Evolutionary conservation across 2,888 invertebrate genomes (phyloP).

Genomic region (Criorhina ranunculi): DNA sequence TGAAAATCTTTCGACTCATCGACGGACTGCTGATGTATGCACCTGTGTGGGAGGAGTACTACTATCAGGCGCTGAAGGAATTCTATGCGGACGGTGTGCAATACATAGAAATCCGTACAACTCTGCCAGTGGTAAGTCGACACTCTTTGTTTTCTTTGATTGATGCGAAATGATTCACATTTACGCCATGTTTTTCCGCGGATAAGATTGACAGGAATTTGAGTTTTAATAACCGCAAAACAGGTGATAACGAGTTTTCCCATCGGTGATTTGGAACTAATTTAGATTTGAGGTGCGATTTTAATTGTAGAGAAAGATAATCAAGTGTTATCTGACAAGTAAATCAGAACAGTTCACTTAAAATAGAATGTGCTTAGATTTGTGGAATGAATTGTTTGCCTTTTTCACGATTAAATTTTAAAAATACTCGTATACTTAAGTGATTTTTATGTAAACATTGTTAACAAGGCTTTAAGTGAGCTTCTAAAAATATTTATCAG

Average conservation of each 20-base stretch:
- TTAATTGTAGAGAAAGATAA: background rate
- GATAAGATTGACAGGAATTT: background rate
- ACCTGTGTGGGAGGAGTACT: constrained; percentile 88
- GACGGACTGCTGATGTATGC: constrained; percentile 86
- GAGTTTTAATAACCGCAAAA: too few relatives aligned
- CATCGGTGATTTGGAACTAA: constrained; percentile 7
- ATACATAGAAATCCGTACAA: constrained; percentile 89
- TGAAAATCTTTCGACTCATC: constrained; percentile 86
- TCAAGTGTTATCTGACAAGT: background rate
- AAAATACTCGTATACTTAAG: too few relatives aligned
- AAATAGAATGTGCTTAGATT: too few relatives aligned
- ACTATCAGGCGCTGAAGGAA: constrained; percentile 87
- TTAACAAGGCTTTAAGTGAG: too few relatives aligned
- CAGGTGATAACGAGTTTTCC: background rate
- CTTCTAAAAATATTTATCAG: too few relatives aligned
- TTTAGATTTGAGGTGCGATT: background rate
- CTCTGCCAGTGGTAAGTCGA: constrained; percentile 85
- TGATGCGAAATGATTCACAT: constrained; percentile 1
- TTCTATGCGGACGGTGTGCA: constrained; percentile 89
- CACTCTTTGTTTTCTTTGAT: background rate
- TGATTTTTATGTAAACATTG: too few relatives aligned
- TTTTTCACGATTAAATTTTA: too few relatives aligned
- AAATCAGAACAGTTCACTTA: too few relatives aligned
- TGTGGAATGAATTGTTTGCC: too few relatives aligned
- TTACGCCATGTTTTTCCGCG: background rate